Percentiles rank a stretch among this genome's conserved stretches.
Conservation (phyloP, 2,797 vertebrate species). For the Amniataba percoides region DNA sequence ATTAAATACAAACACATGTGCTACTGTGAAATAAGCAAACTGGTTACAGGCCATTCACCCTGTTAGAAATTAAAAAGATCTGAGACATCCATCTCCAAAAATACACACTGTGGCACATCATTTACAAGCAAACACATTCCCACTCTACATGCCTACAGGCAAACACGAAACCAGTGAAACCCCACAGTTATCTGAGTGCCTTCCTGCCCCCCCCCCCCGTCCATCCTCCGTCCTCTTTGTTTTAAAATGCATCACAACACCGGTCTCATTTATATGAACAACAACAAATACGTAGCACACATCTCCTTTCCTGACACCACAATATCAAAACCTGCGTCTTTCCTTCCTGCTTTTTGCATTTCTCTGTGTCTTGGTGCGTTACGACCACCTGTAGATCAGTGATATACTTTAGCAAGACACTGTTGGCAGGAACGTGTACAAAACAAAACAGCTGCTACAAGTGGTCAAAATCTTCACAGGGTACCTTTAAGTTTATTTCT, state of each 20-base stretch:
- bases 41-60: no score
- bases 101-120: no score
- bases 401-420: slow-evolving; percentile 3
- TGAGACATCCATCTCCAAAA: no score
- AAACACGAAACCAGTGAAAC: no score
- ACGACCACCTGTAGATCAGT: slow-evolving; percentile 1
- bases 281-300: neutral
- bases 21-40: no score
- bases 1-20: no score
- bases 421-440: slow-evolving; percentile 2
- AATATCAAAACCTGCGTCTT: neutral
- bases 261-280: neutral
- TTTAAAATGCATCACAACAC: neutral
- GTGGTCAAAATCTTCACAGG: slow-evolving; percentile 2
- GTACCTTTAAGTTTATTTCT: neutral
- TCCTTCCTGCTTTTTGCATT: neutral
- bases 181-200: no score
- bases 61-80: no score
- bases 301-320: neutral
- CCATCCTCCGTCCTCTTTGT: neutral
- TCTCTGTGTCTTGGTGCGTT: neutral
- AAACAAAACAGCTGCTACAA: neutral
- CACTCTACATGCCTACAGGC: no score
- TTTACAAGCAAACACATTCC: no score
- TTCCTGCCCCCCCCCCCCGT: no score